These are phyloP conservation scores for Drosophila kepulauana DNA, from an alignment of 1,140 invertebrate species.

Conservation along the genomic window DNA sequence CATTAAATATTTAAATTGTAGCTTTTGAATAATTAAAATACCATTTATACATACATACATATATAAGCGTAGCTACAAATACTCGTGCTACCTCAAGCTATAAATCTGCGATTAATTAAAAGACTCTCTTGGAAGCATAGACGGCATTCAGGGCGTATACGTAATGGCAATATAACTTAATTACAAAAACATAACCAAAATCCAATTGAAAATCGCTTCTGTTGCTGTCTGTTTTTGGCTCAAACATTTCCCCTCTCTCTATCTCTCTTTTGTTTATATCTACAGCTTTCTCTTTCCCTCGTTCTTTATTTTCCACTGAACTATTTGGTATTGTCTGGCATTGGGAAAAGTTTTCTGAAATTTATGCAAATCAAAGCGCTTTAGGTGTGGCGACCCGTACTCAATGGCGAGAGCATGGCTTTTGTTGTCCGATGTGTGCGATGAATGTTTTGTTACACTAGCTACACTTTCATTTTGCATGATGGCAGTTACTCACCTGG, in stretches of 20 bases:
- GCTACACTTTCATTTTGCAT: constrained; percentile 6
- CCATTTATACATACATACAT: constrained; percentile 67
- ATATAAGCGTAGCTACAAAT: constrained; percentile 27
- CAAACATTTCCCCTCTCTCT: constrained; percentile 18
- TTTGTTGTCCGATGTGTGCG: constrained; percentile 38
- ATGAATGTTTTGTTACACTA: constrained; percentile 45
- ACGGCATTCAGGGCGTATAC: constrained; percentile 56
- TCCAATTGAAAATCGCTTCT: constrained; percentile 65
- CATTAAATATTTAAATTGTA: constrained; percentile 82
- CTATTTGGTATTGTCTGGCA: constrained; percentile 47
- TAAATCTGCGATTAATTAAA: constrained; percentile 82
- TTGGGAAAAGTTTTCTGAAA: constrained; percentile 33
- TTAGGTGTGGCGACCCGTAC: constrained; percentile 29
- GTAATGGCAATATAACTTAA: constrained; percentile 77
- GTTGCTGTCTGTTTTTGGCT: constrained; percentile 29
- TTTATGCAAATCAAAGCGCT: constrained; percentile 72
- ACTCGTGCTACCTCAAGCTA: constrained; percentile 61
- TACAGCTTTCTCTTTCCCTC: neutral
- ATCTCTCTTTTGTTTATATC: neutral
- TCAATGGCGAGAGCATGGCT: constrained; percentile 40
- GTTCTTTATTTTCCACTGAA: constrained; percentile 29
- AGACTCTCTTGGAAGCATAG: constrained; percentile 20
- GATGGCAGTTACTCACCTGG: constrained; percentile 78
- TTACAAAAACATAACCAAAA: constrained; percentile 80
- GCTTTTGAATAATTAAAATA: constrained; percentile 83